These are phyloP conservation scores for Gymnobelideus leadbeateri DNA, from an alignment of 2,113 vertebrate genomes.

Conservation along the genomic window DNA sequence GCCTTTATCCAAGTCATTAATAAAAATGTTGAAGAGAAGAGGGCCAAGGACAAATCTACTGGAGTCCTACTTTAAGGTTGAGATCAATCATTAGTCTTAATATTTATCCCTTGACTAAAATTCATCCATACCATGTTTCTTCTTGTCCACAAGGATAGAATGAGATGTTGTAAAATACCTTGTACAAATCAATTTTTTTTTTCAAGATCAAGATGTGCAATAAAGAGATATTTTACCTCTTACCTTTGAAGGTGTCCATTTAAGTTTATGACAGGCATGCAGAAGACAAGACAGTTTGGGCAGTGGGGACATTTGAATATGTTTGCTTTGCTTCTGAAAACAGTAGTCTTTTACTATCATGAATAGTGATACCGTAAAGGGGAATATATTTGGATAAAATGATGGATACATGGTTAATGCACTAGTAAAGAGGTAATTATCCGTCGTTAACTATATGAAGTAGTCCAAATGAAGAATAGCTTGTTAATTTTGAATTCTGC, in stretches of 20 bases:
- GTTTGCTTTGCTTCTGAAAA: background rate
- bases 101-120: background rate
- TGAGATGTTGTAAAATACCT: background rate
- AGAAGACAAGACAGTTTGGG: background rate
- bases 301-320: background rate
- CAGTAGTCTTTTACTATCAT: background rate
- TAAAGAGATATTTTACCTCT: slow-evolving; percentile 44
- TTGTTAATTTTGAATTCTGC: background rate
- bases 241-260: slow-evolving; percentile 27
- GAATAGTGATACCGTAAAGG: background rate
- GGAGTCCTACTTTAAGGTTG: background rate
- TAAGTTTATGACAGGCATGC: background rate
- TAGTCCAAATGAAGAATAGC: background rate
- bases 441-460: background rate
- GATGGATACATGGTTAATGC: background rate
- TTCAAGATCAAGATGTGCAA: slow-evolving; percentile 24
- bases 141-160: background rate
- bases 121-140: background rate
- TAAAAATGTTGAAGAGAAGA: background rate
- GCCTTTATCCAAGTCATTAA: background rate
- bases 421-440: slow-evolving; percentile 20
- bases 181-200: background rate
- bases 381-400: background rate
- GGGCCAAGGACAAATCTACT: background rate
- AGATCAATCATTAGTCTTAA: background rate